Percentiles rank a stretch among this genome's conserved stretches.
These are phyloP conservation scores for Brachionus rotundiformis DNA, from an alignment of 1,140 invertebrate genomes.

Conservation along the genomic window DNA sequence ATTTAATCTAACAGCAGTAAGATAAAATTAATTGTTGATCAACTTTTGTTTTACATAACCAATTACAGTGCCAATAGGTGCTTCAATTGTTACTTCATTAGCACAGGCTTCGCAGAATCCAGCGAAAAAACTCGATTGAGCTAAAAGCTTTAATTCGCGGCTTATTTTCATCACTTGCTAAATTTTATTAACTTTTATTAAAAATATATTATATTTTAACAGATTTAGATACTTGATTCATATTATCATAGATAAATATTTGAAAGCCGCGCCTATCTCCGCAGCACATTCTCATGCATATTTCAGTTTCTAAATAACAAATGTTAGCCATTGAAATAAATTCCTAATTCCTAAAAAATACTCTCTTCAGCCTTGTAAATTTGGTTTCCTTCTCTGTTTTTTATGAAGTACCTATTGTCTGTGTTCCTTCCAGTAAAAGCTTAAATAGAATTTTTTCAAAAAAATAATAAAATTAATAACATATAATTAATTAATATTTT, in stretches of 20 bases:
- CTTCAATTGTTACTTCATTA: constrained; percentile 52
- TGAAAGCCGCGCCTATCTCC: constrained; percentile 78
- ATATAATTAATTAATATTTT: background rate
- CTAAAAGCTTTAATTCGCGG: constrained; percentile 59
- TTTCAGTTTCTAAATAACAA: constrained; percentile 75
- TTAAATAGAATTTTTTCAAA: background rate
- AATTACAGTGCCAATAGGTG: constrained; percentile 52
- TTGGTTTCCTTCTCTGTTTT: constrained; percentile 74
- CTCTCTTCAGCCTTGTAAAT: constrained; percentile 79
- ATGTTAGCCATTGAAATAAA: too few relatives aligned
- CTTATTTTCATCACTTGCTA: constrained; percentile 58
- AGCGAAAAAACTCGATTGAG: constrained; percentile 1
- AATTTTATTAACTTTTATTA: background rate
- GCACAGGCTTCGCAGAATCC: constrained; percentile 44
- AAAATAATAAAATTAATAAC: background rate
- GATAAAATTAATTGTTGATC: background rate
- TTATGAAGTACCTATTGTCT: constrained; percentile 80
- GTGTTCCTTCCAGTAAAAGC: constrained; percentile 81
- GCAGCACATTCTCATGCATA: constrained; percentile 75
- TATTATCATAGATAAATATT: constrained; percentile 80
- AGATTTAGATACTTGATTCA: constrained; percentile 66
- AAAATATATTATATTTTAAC: background rate
- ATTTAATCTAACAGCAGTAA: background rate
- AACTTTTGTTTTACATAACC: constrained; percentile 53
- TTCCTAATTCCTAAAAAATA: constrained; percentile 52